Conservation (phyloP, 64 coral and sea anemone genomes). For the Porites lutea region DNA sequence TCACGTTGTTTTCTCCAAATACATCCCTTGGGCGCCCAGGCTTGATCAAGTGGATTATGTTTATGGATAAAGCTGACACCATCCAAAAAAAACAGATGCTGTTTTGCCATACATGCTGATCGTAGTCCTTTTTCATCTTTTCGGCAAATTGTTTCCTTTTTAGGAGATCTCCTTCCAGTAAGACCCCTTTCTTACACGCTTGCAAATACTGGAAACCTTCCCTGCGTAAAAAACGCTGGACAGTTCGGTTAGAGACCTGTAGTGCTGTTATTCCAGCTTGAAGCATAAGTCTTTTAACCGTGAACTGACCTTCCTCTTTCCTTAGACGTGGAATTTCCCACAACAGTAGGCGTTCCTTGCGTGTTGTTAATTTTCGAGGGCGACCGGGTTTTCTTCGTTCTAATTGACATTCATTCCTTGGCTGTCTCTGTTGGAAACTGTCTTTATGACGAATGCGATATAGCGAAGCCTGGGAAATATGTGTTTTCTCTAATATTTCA, state of each 20-base stretch:
- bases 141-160: conserved; percentile 51
- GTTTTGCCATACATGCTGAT: not conserved
- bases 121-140: conserved; percentile 1
- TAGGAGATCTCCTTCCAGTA: not conserved
- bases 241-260: not conserved
- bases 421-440: no score
- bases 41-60: not conserved
- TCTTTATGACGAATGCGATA: no score
- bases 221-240: not conserved
- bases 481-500: no score
- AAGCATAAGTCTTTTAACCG: not conserved
- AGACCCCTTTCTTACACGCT: conserved; percentile 1
- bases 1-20: conserved; percentile 3
- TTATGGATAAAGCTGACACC: conserved; percentile 29
- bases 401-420: no score
- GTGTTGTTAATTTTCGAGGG: conserved; percentile 36
- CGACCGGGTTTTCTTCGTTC: not conserved
- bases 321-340: not conserved
- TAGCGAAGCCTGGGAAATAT: no score
- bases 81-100: not conserved
- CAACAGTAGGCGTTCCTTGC: conserved; percentile 14
- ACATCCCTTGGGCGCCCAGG: not conserved
- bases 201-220: conserved; percentile 36
- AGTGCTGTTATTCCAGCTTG: not conserved
- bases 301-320: not conserved